Evolutionary conservation across 2,113 vertebrate species (phyloP), one percentile per base, ranked within the genome.

Genomic region (Indicator maculatus): DNA sequence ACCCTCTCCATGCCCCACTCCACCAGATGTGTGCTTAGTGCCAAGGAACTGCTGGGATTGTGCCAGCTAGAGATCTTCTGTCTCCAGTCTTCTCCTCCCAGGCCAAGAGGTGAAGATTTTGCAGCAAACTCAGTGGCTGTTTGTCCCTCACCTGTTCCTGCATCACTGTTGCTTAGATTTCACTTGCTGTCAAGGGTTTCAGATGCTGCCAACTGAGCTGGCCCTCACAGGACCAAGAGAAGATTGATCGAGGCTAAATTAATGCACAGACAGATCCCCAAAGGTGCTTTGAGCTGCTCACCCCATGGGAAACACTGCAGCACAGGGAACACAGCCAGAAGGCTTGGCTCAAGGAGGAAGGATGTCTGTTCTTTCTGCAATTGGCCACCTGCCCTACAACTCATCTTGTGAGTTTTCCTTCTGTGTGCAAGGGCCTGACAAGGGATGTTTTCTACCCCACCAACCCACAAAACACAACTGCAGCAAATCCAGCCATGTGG

Each of bases 401-500:
- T 15, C 47, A 30, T 39, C 17, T 55, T 1, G 0, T 3, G 52
- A 13, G 5, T 36, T 83, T 50, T 58, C 61, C 31, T 89, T 28
- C 59, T 45, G 52, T 8, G 2, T 59, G 33, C n/a, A 45, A 74
- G 26, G 63, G 36, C 66, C 55, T 61, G 52, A 47, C 26, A 58
- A 79, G 33, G 33, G 26, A 69, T 5, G 8, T 84, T 85, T 55
- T 79, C 50, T 50, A n/a, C 20, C 26, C 41, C 3, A 2, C 12
- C 0, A 1, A 58, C 12, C 7, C 0, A 59, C 33, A 24, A 26
- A 28, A 12, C 33, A 19, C 2, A 24, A 19, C 39, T 18, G 59
- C 31, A 61, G 74, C 16, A 30, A 56, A 28, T 33, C 31, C 1
- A 5, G 23, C 83, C 33, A 21, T 5, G 31, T 11, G 58, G 20